These are phyloP conservation scores for Tachysurus fulvidraco DNA, from an alignment of 2,113 vertebrate genomes.

Conservation along the genomic window DNA sequence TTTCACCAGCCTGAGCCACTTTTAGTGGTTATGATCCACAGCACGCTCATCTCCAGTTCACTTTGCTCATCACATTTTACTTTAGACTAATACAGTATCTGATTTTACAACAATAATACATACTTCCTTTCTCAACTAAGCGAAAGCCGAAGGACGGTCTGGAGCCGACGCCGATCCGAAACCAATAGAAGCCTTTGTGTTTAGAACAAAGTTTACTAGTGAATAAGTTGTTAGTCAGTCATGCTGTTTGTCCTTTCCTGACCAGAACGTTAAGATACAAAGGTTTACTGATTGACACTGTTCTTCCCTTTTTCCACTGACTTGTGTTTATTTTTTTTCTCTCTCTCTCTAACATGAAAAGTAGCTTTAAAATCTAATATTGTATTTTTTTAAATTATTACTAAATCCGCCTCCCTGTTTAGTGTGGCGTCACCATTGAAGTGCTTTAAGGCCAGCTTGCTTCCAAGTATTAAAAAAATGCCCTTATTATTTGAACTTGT, in stretches of 20 bases:
- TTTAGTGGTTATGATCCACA: slow-evolving; percentile 44
- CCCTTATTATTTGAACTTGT: neutral
- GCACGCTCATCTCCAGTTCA: slow-evolving; percentile 30
- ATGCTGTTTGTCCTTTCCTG: neutral
- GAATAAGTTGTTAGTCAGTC: neutral
- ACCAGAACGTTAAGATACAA: neutral
- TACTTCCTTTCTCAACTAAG: neutral
- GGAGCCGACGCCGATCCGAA: neutral
- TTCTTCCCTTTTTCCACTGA: slow-evolving; percentile 28
- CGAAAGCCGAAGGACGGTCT: neutral
- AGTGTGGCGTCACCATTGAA: slow-evolving; percentile 65
- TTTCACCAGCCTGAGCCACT: slow-evolving; percentile 70
- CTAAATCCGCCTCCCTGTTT: slow-evolving; percentile 65
- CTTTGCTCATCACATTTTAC: neutral
- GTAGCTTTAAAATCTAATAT: slow-evolving; percentile 74
- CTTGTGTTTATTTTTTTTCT: slow-evolving; percentile 1
- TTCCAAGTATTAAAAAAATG: slow-evolving; percentile 49
- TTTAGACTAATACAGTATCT: neutral
- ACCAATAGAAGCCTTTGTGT: neutral
- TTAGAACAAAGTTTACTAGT: neutral
- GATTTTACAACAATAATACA: slow-evolving; percentile 15
- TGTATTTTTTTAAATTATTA: slow-evolving; percentile 71
- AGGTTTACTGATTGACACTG: neutral
- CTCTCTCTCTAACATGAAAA: slow-evolving; percentile 62
- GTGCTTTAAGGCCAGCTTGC: slow-evolving; percentile 76